A percentile compares a stretch with the other conserved stretches of the same genome.
These are phyloP conservation scores for Acanthosepion lycidas DNA, from an alignment of 2,888 invertebrate species.

Conservation along the genomic window DNA sequence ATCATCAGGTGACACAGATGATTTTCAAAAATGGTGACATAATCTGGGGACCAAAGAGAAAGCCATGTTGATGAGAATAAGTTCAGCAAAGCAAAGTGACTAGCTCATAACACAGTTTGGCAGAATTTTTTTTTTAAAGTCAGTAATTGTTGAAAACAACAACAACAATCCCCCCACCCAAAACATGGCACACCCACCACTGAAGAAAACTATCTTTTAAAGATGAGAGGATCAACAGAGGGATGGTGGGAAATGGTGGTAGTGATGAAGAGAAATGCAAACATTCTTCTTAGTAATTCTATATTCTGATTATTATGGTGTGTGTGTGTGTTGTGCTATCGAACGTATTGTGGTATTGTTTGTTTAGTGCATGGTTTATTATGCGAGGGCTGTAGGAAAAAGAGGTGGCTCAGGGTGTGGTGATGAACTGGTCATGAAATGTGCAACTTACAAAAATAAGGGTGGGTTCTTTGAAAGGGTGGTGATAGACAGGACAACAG, in stretches of 20 bases:
- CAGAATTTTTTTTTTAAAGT: neutral
- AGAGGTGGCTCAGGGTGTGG: neutral
- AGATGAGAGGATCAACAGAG: too few relatives aligned
- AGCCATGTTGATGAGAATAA: neutral
- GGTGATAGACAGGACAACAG: slow-evolving; percentile 45
- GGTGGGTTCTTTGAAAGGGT: slow-evolving; percentile 40
- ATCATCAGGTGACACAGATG: too few relatives aligned
- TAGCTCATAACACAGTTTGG: neutral
- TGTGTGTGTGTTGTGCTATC: neutral
- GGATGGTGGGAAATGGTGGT: neutral
- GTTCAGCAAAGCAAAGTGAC: too few relatives aligned
- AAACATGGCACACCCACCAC: too few relatives aligned
- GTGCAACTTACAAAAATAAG: slow-evolving; percentile 48
- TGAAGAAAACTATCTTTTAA: neutral
- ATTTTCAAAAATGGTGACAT: too few relatives aligned
- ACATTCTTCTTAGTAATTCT: neutral
- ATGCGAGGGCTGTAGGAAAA: neutral
- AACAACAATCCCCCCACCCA: too few relatives aligned
- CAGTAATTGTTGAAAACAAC: too few relatives aligned
- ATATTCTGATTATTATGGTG: neutral
- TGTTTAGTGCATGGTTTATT: neutral
- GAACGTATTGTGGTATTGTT: neutral
- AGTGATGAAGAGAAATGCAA: neutral
- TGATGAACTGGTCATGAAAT: slow-evolving; percentile 45
- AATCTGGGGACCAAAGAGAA: neutral